A percentile compares a stretch with the other conserved stretches of the same genome.
Evolutionary conservation across 2,113 vertebrate species (phyloP).

Genomic region (Archilochus colubris): DNA sequence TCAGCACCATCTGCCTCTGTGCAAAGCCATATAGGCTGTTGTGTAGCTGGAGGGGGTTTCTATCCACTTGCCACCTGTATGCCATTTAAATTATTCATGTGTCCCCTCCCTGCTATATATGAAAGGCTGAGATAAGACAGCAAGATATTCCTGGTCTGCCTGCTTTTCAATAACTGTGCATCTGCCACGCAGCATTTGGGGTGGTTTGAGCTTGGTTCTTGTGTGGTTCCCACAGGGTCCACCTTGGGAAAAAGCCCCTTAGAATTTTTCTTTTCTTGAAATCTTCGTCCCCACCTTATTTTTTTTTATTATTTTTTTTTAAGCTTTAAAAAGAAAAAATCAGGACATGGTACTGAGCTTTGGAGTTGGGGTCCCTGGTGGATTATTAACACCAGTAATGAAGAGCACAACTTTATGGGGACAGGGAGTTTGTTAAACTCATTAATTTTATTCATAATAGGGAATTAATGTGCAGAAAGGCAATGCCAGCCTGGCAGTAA

Average conservation of each 20-base stretch:
- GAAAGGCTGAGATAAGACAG: neutral
- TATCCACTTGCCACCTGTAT: neutral
- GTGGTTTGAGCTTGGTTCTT: neutral
- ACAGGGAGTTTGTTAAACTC: slow-evolving; percentile 65
- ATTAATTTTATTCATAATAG: slow-evolving; percentile 76
- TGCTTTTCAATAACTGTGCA: neutral
- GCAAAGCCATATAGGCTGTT: neutral
- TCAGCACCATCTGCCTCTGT: neutral
- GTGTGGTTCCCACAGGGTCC: neutral
- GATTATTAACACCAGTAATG: slow-evolving; percentile 61
- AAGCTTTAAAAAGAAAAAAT: neutral
- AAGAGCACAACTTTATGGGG: slow-evolving; percentile 63
- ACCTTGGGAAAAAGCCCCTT: neutral
- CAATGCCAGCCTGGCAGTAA: slow-evolving; percentile 26
- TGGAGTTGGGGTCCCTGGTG: neutral
- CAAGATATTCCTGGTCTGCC: neutral
- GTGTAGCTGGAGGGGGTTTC: neutral
- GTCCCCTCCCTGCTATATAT: neutral
- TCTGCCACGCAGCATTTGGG: neutral
- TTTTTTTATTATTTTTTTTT: neutral
- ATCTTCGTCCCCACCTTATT: neutral
- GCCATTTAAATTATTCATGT: neutral
- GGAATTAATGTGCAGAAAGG: slow-evolving; percentile 70
- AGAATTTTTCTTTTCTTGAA: neutral
- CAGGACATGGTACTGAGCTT: neutral